phyloP scores from a whole-genome alignment of 2,113 vertebrate genomes.

The human (Homo sapiens) region DNA sequence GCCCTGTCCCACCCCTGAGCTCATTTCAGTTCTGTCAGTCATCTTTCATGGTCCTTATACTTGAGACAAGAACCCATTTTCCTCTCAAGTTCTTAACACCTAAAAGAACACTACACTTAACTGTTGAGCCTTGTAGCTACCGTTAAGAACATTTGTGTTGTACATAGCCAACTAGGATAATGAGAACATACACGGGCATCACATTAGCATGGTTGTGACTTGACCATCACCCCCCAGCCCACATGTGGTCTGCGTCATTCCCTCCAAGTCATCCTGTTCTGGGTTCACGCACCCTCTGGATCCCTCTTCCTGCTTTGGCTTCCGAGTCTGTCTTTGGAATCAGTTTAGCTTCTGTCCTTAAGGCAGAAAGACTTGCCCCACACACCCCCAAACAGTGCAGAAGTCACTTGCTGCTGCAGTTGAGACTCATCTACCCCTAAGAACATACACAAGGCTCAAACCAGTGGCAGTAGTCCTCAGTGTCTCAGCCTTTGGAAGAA shows the following conservation, averaged over 20 bases:
- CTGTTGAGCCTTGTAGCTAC: not conserved
- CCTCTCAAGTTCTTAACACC: too few relatives aligned
- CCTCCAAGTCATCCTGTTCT: too few relatives aligned
- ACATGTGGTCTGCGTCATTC: too few relatives aligned
- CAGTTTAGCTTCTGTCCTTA: not conserved
- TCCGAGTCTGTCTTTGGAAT: not conserved
- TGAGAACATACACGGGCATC: not conserved
- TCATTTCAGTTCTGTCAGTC: too few relatives aligned
- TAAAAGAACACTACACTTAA: too few relatives aligned
- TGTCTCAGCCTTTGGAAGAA: constrained; percentile 48
- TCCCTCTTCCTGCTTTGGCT: not conserved
- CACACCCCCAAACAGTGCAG: not conserved
- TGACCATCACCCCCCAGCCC: too few relatives aligned
- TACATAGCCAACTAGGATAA: not conserved
- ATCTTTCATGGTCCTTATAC: too few relatives aligned
- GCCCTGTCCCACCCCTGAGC: too few relatives aligned
- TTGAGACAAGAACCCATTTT: too few relatives aligned
- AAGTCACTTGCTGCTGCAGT: not conserved
- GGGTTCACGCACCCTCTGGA: too few relatives aligned
- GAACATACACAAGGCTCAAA: not conserved
- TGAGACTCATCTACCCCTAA: too few relatives aligned
- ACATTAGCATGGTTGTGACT: not conserved
- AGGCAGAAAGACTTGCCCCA: too few relatives aligned
- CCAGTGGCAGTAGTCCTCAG: not conserved
- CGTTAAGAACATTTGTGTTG: not conserved